Base-by-base conservation (phyloP, 2,888 invertebrate genomes). In the Salpingus planirostris region DNA sequence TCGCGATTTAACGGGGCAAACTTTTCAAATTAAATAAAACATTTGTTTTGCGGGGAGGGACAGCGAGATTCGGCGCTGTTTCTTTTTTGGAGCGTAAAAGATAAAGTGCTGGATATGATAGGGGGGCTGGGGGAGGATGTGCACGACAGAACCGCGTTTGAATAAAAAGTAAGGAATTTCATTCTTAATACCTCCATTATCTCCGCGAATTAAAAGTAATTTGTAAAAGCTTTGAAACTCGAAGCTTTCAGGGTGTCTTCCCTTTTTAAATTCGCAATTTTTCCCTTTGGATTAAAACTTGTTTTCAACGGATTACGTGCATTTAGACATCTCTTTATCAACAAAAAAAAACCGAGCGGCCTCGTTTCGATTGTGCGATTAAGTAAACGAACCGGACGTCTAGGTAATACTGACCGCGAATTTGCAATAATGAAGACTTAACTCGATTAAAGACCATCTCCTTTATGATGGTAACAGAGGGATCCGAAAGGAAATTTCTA, bases 1-100 rank as follows among this genome's bases (percentile, higher is more conserved):
- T n/a, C n/a, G n/a, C n/a, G n/a, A n/a, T n/a, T n/a, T n/a, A n/a
- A n/a, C n/a, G 36, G 18, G 8, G 21, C 21, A 31, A 38, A 32
- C 32, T 38, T 38, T 35, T 31, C 38, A 35, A 35, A 38, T 38
- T 35, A 38, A 34, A 38, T 38, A 33, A 34, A 34, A 31, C 38
- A 28, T 38, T 38, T 34, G 31, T 34, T 38, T 21, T 11, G 24
- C n/a, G 15, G 26, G 24, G 8, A 23, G 21, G 27, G n/a, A 5
- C 13, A 12, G 29, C 24, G 24, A 10, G 5, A 10, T 11, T 10
- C 14, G 27, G 13, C 15, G 11, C 15, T 12, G 2, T n/a, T 12
- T 35, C 31, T 24, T 31, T 35, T 38, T 15, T 31, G 26, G 29
- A 34, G 31, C 38, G 35, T 38, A 27, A 38, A 32, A 38, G 38